phyloP scores from a whole-genome alignment of 2,113 vertebrate genomes.

The Cariama cristata region DNA sequence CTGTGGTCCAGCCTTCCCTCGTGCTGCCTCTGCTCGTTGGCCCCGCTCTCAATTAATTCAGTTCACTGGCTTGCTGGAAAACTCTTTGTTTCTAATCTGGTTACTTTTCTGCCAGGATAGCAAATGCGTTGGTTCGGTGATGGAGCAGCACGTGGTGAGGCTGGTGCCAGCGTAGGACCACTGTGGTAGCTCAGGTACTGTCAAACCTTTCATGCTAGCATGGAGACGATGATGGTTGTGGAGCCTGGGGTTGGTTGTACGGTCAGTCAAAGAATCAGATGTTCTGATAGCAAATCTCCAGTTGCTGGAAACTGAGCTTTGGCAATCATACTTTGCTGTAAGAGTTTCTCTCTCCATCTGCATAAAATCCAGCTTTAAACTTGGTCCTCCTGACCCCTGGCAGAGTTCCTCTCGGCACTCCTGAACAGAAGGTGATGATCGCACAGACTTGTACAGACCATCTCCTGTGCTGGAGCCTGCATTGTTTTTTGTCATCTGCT shows the following conservation, averaged over 20 bases:
- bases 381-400: not conserved
- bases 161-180: not conserved
- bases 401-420: not conserved
- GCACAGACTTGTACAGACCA: not conserved
- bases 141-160: not conserved
- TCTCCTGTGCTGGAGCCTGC: not conserved
- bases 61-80: not conserved
- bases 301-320: not conserved
- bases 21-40: not conserved
- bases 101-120: not conserved
- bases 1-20: not conserved
- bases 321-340: not conserved
- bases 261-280: not conserved
- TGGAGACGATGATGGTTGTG: not conserved
- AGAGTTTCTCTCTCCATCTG: not conserved
- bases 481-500: not conserved
- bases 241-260: fast-evolving
- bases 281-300: not conserved
- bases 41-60: not conserved
- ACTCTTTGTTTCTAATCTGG: not conserved
- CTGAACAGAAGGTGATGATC: not conserved
- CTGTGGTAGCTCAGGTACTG: not conserved
- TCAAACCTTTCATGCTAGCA: not conserved
- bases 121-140: not conserved
- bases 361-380: not conserved